A percentile compares a stretch with the other conserved stretches of the same genome.
Evolutionary conservation across 2,888 invertebrate genomes (phyloP).

Genomic region (Aricia artaxerxes): DNA sequence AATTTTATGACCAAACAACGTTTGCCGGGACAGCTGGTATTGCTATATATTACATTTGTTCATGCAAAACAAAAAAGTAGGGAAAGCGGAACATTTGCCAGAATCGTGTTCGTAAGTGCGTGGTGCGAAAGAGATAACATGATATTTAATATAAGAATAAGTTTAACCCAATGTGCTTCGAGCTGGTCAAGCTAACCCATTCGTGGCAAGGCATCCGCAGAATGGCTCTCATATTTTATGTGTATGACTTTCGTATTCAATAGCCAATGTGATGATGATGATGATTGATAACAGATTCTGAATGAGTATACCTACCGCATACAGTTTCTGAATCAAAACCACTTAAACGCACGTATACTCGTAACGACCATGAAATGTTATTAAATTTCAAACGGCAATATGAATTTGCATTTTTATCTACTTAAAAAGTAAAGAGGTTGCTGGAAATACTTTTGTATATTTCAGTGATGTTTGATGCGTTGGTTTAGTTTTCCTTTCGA

Average conservation of each 20-base stretch:
- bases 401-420: constrained; percentile 12
- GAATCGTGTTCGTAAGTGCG: too few species aligned
- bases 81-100: too few species aligned
- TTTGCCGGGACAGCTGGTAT: too few species aligned
- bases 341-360: neutral
- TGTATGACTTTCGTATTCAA: neutral
- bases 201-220: too few species aligned
- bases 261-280: neutral
- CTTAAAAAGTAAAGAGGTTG: neutral
- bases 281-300: neutral
- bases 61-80: too few species aligned
- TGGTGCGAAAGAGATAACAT: too few species aligned
- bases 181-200: too few species aligned
- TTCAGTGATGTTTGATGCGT: neutral
- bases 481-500: neutral
- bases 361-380: constrained; percentile 6
- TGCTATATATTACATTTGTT: too few species aligned
- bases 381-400: neutral
- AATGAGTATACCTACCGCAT: neutral
- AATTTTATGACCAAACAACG: too few species aligned
- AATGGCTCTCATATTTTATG: too few species aligned
- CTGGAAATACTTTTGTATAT: neutral
- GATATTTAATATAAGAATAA: too few species aligned
- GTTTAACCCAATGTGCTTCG: too few species aligned
- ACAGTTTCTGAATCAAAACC: neutral